Conservation (phyloP, 1,140 invertebrate species). For the Drosophila pruinosa region DNA sequence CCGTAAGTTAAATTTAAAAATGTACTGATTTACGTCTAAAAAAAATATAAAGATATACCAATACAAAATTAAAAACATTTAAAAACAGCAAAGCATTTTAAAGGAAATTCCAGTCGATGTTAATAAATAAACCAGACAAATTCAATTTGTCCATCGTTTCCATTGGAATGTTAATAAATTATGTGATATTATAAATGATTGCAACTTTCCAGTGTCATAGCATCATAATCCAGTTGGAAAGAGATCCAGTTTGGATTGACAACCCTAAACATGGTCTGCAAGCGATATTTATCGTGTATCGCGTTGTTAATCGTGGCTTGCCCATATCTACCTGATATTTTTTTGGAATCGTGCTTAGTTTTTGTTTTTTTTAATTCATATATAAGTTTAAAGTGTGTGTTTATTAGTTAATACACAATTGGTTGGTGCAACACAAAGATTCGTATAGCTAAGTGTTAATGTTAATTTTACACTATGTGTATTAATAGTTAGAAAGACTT, state of each 20-base stretch:
- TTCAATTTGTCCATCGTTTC: no score
- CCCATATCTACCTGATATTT: conserved; percentile 45
- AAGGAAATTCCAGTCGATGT: no score
- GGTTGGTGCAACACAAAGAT: conserved; percentile 2
- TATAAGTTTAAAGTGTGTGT: conserved; percentile 38
- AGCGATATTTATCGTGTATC: conserved; percentile 12
- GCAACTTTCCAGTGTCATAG: no score
- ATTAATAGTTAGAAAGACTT: not conserved
- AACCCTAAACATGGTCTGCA: not conserved
- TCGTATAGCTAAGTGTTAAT: not conserved
- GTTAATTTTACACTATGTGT: not conserved
- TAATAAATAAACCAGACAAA: no score
- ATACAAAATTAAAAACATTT: no score
- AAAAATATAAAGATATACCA: not conserved
- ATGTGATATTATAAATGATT: no score
- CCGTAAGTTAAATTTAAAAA: not conserved
- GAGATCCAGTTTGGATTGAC: no score
- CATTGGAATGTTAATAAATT: no score
- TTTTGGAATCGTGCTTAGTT: conserved; percentile 33
- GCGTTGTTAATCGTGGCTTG: conserved; percentile 54
- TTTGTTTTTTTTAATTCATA: conserved; percentile 65
- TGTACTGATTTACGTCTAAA: not conserved
- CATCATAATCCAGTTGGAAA: no score
- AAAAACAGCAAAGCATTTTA: no score
- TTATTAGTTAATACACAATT: conserved; percentile 20